Conservation (phyloP, 2,113 vertebrate species). For the Salvelinus namaycush region DNA sequence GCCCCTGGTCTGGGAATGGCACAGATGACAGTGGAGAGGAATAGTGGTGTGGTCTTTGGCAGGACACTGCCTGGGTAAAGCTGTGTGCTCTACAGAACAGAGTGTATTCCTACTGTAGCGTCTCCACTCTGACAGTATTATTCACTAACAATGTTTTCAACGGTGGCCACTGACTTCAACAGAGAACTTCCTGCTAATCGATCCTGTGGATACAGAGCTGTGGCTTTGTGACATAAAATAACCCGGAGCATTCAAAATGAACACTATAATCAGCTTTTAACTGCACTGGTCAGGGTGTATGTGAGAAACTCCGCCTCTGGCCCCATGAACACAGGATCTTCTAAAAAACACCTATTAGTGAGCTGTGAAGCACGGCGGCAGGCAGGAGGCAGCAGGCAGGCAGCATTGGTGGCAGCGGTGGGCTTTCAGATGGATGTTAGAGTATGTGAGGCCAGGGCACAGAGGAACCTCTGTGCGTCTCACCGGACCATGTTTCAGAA, state of each 20-base stretch:
- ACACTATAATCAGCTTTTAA: no score
- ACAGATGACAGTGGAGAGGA: conserved; percentile 93
- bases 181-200: neutral
- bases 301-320: conserved; percentile 17
- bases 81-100: conserved; percentile 37
- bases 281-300: no score
- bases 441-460: conserved; percentile 67
- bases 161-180: neutral
- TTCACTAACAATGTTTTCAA: conserved; percentile 51
- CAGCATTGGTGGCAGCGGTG: conserved; percentile 48
- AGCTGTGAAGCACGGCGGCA: conserved; percentile 26
- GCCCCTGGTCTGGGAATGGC: conserved; percentile 89
- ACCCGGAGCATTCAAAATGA: neutral
- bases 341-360: conserved; percentile 65
- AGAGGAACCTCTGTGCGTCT: conserved; percentile 76
- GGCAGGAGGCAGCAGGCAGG: conserved; percentile 45
- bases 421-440: conserved; percentile 71
- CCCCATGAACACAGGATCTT: conserved; percentile 55
- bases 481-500: conserved; percentile 70
- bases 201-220: neutral
- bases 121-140: conserved; percentile 19
- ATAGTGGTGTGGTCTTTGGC: conserved; percentile 89
- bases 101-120: conserved; percentile 30
- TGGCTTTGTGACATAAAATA: neutral
- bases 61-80: conserved; percentile 63